These are phyloP conservation scores for Oenanthe melanoleuca DNA, from an alignment of 2,113 vertebrate genomes.

Conservation along the genomic window DNA sequence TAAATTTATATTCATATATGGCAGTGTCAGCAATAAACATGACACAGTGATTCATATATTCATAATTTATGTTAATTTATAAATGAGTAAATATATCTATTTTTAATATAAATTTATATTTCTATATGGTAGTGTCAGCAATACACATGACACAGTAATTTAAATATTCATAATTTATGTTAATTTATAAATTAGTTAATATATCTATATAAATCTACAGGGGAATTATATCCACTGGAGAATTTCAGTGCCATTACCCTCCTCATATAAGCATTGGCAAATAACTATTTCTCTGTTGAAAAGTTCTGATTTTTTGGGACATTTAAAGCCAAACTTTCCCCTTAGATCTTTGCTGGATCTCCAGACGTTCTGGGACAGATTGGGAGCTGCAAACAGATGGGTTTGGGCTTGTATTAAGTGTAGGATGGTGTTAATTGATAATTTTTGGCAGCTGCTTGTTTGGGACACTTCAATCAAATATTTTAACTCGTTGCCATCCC, in stretches of 20 bases:
- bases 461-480: background rate
- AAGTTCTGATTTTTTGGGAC: background rate
- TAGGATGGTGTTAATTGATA: background rate
- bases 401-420: background rate
- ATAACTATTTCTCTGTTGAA: background rate
- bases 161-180: accelerated
- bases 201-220: background rate
- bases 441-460: background rate
- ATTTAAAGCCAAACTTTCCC: background rate
- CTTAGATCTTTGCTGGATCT: background rate
- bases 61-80: background rate
- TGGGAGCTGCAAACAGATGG: background rate
- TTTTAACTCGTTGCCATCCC: background rate
- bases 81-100: too few relatives aligned
- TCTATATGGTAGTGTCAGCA: too few relatives aligned
- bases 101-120: background rate
- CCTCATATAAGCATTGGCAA: accelerated
- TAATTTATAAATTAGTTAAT: background rate
- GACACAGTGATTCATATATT: too few relatives aligned
- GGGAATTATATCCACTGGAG: background rate
- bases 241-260: background rate
- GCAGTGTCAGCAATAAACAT: too few relatives aligned
- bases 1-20: too few relatives aligned
- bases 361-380: background rate
- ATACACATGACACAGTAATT: background rate